These are phyloP conservation scores for Cantharis rustica DNA, from an alignment of 2,888 invertebrate genomes.

Conservation along the genomic window DNA sequence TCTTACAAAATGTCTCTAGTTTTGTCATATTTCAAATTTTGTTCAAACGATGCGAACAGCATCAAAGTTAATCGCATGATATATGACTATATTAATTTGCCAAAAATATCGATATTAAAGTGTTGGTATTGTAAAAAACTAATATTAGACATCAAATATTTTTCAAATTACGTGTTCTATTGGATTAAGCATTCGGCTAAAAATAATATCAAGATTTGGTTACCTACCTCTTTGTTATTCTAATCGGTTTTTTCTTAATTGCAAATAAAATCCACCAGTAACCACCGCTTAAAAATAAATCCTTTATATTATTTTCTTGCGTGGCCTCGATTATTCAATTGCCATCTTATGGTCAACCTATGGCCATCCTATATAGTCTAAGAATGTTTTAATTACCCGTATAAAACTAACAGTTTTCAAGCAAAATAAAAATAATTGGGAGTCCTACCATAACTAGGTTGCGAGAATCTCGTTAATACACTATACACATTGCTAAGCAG, in stretches of 20 bases:
- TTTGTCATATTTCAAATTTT: not conserved
- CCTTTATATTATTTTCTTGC: not conserved
- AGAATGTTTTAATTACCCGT: too few relatives aligned
- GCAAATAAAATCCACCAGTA: not conserved
- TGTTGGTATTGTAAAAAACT: not conserved
- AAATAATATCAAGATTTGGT: not conserved
- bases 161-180: not conserved
- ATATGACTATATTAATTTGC: conserved; percentile 5
- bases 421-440: too few relatives aligned
- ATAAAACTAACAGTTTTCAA: too few relatives aligned
- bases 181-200: not conserved
- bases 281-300: not conserved
- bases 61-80: conserved; percentile 1
- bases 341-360: not conserved
- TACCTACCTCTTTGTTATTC: not conserved
- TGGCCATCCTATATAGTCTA: too few relatives aligned
- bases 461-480: too few relatives aligned
- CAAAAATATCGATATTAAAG: not conserved
- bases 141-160: not conserved
- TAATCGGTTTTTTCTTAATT: not conserved
- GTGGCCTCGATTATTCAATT: not conserved
- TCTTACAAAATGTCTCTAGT: conserved; percentile 7
- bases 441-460: too few relatives aligned
- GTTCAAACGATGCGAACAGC: not conserved
- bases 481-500: too few relatives aligned